These are phyloP conservation scores for Ophion ventricosus DNA, from an alignment of 2,888 invertebrate genomes.

Conservation along the genomic window DNA sequence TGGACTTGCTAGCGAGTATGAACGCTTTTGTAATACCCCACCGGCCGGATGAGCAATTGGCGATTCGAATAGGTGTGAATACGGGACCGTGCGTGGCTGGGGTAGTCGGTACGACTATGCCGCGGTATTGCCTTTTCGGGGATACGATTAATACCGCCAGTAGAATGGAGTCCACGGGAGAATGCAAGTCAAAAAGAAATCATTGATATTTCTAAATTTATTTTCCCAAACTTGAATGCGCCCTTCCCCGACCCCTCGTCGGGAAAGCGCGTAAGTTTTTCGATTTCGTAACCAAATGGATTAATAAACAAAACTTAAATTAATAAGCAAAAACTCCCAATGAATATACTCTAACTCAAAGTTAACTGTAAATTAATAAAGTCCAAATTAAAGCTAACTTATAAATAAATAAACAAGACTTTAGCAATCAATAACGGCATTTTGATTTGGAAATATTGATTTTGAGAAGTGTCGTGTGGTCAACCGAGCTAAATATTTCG, in stretches of 20 bases:
- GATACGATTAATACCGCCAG: slow-evolving; percentile 95
- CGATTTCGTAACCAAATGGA: not conserved
- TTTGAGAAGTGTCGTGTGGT: not conserved
- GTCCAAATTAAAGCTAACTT: not conserved
- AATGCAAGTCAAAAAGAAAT: slow-evolving; percentile 84
- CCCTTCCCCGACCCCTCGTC: not conserved
- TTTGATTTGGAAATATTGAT: not conserved
- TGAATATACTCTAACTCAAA: not conserved
- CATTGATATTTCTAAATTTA: not conserved
- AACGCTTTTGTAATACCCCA: slow-evolving; percentile 91
- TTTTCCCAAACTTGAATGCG: not conserved
- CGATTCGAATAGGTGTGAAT: slow-evolving; percentile 92
- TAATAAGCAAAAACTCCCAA: not conserved
- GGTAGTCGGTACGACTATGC: slow-evolving; percentile 94
- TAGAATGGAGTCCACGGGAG: slow-evolving; percentile 94
- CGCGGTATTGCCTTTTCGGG: slow-evolving; percentile 93
- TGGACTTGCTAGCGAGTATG: slow-evolving; percentile 92
- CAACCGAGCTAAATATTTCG: not conserved
- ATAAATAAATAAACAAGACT: not conserved
- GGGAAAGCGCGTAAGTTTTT: not conserved
- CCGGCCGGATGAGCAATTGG: slow-evolving; percentile 88
- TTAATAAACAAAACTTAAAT: not conserved
- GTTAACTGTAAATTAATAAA: not conserved
- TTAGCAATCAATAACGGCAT: not conserved
- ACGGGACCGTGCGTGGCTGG: slow-evolving; percentile 94